These are phyloP conservation scores for Hetaerina titia DNA, from an alignment of 2,888 invertebrate species.

Conservation along the genomic window DNA sequence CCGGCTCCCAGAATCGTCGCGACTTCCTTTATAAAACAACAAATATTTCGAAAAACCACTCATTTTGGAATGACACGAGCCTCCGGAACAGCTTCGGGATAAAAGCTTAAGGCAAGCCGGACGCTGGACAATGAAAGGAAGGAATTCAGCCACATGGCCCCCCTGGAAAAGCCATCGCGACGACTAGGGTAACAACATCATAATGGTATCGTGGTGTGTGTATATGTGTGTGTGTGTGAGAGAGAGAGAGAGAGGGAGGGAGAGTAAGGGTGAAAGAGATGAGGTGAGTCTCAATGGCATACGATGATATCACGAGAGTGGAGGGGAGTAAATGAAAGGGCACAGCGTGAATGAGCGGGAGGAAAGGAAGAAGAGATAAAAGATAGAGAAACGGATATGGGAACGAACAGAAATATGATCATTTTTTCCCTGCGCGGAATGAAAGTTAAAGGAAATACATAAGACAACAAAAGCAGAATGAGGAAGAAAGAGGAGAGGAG, in stretches of 20 bases:
- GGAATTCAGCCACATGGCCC: conserved; percentile 12
- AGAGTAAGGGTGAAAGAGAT: not conserved
- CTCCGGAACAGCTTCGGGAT: conserved; percentile 1
- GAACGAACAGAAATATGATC: too few species aligned
- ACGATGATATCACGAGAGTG: not conserved
- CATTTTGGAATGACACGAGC: not conserved
- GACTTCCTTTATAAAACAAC: not conserved
- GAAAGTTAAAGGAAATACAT: too few species aligned
- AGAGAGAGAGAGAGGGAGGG: not conserved
- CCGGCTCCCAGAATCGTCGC: not conserved
- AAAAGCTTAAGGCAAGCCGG: not conserved
- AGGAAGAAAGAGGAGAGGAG: too few species aligned
- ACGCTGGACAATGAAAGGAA: not conserved
- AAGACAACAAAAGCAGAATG: too few species aligned
- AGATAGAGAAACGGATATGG: too few species aligned
- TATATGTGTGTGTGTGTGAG: not conserved
- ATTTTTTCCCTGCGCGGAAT: too few species aligned
- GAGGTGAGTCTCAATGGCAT: not conserved
- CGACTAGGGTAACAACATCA: conserved; percentile 6
- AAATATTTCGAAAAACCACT: conserved; percentile 27
- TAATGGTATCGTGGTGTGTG: not conserved
- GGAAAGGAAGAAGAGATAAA: not conserved
- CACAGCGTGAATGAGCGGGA: not conserved
- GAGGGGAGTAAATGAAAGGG: not conserved
- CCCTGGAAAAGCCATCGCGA: conserved; percentile 17